A percentile compares a stretch with the other conserved stretches of the same genome.
These are phyloP conservation scores for Rhipidura dahli DNA, from an alignment of 2,113 vertebrate genomes.

Conservation along the genomic window DNA sequence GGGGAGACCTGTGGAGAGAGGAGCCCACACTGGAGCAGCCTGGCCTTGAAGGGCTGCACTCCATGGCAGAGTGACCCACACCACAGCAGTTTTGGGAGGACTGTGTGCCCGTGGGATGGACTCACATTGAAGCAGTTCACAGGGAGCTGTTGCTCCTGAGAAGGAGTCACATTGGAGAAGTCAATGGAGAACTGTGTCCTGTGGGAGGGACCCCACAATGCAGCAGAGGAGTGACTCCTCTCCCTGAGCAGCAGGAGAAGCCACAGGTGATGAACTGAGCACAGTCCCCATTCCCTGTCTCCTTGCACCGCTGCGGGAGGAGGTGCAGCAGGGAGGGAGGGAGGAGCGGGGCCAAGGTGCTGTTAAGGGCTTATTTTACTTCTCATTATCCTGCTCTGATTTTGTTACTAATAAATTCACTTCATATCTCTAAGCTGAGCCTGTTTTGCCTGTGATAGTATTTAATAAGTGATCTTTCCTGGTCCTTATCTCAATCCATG, in stretches of 20 bases:
- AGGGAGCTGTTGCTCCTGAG: neutral
- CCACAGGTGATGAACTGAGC: neutral
- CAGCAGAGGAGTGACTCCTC: neutral
- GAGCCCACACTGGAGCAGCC: neutral
- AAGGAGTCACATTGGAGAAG: neutral
- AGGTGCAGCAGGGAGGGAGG: neutral
- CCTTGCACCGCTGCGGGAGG: neutral
- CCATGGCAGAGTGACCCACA: rapidly evolving
- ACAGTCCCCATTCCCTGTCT: too few species aligned
- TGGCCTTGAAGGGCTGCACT: neutral
- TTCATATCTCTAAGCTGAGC: neutral
- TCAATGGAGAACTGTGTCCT: neutral
- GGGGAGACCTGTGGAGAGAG: neutral
- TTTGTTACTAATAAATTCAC: neutral
- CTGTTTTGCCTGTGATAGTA: neutral
- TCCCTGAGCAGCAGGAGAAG: neutral
- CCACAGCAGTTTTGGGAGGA: rapidly evolving
- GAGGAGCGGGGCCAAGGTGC: too few species aligned
- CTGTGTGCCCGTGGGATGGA: neutral
- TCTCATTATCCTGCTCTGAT: neutral
- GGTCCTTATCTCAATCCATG: neutral
- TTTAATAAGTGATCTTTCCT: neutral
- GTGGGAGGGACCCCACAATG: neutral
- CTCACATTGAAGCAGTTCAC: neutral
- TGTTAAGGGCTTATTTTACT: neutral